Evolutionary conservation across 1,140 invertebrate species (phyloP).

Genomic region (Lepidurus apus): DNA sequence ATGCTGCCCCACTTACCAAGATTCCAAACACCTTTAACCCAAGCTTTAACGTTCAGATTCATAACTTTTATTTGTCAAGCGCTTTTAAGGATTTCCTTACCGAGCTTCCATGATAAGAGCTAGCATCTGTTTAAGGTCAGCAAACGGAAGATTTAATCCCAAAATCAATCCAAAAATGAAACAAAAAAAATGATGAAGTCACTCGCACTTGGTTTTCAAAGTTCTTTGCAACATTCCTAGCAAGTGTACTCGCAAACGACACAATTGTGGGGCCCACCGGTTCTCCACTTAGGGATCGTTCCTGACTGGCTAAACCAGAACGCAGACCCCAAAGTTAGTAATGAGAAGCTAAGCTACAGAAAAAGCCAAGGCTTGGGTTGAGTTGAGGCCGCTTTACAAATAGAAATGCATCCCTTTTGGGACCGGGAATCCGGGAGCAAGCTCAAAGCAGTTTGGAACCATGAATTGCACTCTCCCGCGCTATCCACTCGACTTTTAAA

Average conservation of each 20-base stretch:
- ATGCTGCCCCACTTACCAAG: constrained; percentile 5
- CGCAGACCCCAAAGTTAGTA: background rate
- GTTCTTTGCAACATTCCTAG: constrained; percentile 3
- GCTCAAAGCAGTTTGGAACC: background rate
- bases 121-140: too few relatives aligned
- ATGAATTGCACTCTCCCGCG: background rate
- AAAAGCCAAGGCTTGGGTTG: background rate
- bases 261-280: background rate
- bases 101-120: too few relatives aligned
- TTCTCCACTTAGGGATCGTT: background rate
- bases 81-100: too few relatives aligned
- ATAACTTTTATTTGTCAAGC: too few relatives aligned
- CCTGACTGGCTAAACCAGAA: background rate
- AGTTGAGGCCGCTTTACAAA: constrained; percentile 6
- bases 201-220: background rate
- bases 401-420: background rate
- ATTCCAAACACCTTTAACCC: background rate
- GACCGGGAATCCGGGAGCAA: background rate
- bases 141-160: too few relatives aligned
- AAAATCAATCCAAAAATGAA: too few relatives aligned
- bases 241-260: background rate
- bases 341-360: background rate
- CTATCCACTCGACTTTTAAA: background rate
- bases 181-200: background rate
- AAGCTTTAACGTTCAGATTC: too few relatives aligned